Percentiles rank a stretch among this genome's conserved stretches.
phyloP scores from a whole-genome alignment of 2,797 vertebrate genomes.

The Chelon labrosus region DNA sequence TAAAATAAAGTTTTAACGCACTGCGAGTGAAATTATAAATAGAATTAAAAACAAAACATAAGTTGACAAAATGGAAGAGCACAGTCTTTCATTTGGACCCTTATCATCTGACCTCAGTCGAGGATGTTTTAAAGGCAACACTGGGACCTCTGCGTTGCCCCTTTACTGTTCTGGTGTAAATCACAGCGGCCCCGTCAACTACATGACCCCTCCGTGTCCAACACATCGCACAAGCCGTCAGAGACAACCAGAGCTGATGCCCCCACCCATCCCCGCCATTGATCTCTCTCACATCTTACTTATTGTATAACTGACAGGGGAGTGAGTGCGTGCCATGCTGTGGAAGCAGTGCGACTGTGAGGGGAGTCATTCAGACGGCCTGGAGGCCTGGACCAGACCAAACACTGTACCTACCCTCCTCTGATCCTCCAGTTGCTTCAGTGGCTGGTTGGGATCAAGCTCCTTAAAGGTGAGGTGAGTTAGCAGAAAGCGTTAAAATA shows the following conservation, averaged over 20 bases:
- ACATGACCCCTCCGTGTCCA: neutral
- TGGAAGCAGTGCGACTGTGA: conserved; percentile 52
- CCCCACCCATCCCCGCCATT: neutral
- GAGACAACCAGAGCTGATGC: conserved; percentile 13
- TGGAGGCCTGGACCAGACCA: conserved; percentile 42
- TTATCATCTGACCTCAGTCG: conserved; percentile 10
- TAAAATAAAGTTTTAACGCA: neutral
- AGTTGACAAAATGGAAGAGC: no score
- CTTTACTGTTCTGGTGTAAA: conserved; percentile 16
- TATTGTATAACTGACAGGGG: conserved; percentile 25
- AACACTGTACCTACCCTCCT: conserved; percentile 93
- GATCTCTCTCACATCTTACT: conserved; percentile 14
- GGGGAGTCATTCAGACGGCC: no score
- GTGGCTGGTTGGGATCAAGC: conserved; percentile 93
- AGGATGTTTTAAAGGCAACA: conserved; percentile 16
- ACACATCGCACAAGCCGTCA: conserved; percentile 1
- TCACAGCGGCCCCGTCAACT: conserved; percentile 15
- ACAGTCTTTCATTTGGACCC: no score
- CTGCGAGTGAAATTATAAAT: neutral
- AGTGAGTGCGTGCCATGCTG: conserved; percentile 62
- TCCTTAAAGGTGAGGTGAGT: conserved; percentile 90
- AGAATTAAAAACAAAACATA: no score
- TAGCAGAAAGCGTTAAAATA: conserved; percentile 81
- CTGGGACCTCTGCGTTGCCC: neutral
- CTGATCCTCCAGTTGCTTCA: conserved; percentile 98